Base-by-base conservation (phyloP, 2,113 vertebrate genomes). In the Pelecanoides urinatrix region DNA sequence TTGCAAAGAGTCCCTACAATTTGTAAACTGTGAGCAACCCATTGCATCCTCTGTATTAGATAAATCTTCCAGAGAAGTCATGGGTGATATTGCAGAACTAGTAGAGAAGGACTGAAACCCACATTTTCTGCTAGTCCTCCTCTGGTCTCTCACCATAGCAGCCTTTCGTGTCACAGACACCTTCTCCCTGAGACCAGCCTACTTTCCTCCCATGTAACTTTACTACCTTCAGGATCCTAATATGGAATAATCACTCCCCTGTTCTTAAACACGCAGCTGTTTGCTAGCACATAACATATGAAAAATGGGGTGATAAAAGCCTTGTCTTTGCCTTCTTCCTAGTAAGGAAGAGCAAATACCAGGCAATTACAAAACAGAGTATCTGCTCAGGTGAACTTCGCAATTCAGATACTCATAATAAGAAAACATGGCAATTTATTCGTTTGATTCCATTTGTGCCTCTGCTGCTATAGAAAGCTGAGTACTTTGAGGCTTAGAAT, bases 341-440 rank as follows among this genome's bases (percentile, higher is more conserved):
- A 92, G 91, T 75, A 84, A 77, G 50, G 67, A 92, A 91, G 67
- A 90, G 22, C 84, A 94, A 93, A 93, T 40, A 92, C 61, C 49
- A 94, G 82, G 85, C 87, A 95, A 92, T 92, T 91, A 95, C 75
- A 93, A 95, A 94, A 77, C n/a, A 88, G 58, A 68, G 73, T 74
- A 59, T 83, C 67, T 92, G 75, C 66, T 88, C 86, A 92, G 79
- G 95, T 96, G 71, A 97, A 77, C 26, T 66, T 76, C 74, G 76
- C 82, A 90, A 89, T 95, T 94, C 45, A 86, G 87, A 83, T 22
- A 56, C 84, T 94, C 74, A 77, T n/a, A 96, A 86, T 62, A 96
- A 96, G 93, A 96, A 91, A 96, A 72, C 80, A 92, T 59, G 71
- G 93, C 86, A 97, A 94, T 95, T 87, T 89, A 96, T 96, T 92